Evolutionary conservation across 2,888 invertebrate genomes (phyloP).

Genomic region (Heliconius charithonia): DNA sequence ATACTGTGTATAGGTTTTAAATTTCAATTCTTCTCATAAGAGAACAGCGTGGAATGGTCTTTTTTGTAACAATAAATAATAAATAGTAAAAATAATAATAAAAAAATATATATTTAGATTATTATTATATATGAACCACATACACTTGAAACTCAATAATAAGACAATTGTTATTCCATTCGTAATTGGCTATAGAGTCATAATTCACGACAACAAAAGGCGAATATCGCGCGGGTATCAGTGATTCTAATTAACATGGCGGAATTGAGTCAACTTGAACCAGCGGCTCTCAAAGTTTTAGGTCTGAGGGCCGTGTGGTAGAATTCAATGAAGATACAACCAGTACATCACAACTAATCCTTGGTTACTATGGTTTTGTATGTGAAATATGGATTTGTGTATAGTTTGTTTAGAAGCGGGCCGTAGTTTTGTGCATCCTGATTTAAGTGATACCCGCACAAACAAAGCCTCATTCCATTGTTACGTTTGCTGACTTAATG

Average conservation of each 20-base stretch:
- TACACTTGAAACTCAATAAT: constrained; percentile 21
- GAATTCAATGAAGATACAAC: background rate
- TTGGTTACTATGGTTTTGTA: background rate
- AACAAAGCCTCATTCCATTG: constrained; percentile 68
- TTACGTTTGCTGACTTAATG: constrained; percentile 68
- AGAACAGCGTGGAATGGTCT: background rate
- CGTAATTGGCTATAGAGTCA: constrained; percentile 49
- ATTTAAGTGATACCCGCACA: constrained; percentile 54
- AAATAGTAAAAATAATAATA: background rate
- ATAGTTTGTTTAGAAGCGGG: constrained; percentile 3
- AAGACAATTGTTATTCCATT: constrained; percentile 37
- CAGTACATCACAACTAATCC: background rate
- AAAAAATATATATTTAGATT: background rate
- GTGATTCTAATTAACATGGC: constrained; percentile 51
- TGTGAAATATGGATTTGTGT: background rate
- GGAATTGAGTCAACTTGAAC: constrained; percentile 47
- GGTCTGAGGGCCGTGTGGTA: background rate
- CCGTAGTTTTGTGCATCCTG: constrained; percentile 7
- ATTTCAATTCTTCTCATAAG: constrained; percentile 12
- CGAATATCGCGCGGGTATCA: constrained; percentile 47
- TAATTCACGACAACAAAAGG: constrained; percentile 50
- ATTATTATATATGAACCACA: constrained; percentile 27
- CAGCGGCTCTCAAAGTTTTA: constrained; percentile 7
- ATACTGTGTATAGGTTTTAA: background rate
- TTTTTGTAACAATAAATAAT: constrained; percentile 5